These are phyloP conservation scores for Hypsibius dujardini DNA, from an alignment of 1,140 invertebrate species.

Conservation along the genomic window DNA sequence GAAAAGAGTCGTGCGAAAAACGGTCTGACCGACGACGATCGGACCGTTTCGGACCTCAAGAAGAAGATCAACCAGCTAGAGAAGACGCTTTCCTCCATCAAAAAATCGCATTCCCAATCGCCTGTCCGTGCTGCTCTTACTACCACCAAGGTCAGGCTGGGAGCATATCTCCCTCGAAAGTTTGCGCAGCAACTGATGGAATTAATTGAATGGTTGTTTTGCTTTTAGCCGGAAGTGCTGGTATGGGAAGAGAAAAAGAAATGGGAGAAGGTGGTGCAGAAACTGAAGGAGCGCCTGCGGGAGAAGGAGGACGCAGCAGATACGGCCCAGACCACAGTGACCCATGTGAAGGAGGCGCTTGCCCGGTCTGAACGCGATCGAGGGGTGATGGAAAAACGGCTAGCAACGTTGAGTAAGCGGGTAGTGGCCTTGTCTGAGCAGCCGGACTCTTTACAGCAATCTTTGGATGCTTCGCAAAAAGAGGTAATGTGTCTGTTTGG, in stretches of 20 bases:
- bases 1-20: neutral
- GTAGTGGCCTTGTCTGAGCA: neutral
- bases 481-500: no score
- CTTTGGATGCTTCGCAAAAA: no score
- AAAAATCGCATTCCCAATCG: neutral
- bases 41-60: no score
- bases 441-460: neutral
- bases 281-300: neutral
- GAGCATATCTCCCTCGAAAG: no score
- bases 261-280: conserved; percentile 9
- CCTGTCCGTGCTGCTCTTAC: neutral
- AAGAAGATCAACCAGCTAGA: no score
- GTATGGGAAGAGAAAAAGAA: conserved; percentile 1
- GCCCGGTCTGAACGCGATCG: conserved; percentile 8
- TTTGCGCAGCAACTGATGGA: no score
- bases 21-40: neutral
- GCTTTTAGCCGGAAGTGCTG: no score
- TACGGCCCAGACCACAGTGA: neutral
- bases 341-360: neutral
- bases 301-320: neutral
- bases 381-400: neutral
- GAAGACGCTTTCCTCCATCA: neutral
- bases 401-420: neutral
- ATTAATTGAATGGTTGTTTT: no score
- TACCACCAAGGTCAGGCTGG: no score